A percentile compares a stretch with the other conserved stretches of the same genome.
phyloP scores from a whole-genome alignment of 2,888 invertebrate genomes.

The Synergus umbraculus region DNA sequence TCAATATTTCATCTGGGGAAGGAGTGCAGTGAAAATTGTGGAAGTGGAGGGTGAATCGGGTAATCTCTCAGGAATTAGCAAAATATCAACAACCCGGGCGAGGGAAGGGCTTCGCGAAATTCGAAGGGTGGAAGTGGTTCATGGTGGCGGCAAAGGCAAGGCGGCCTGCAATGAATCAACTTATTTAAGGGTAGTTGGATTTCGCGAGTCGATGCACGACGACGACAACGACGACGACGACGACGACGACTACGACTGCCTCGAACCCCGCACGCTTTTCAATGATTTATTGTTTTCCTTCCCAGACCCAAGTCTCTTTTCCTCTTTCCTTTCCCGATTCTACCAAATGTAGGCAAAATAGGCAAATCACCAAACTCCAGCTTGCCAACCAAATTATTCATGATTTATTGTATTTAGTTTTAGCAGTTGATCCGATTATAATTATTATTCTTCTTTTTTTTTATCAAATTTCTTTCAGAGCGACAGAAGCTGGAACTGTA shows the following conservation, averaged over 20 bases:
- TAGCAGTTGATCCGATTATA: not conserved
- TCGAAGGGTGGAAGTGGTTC: conserved; percentile 52
- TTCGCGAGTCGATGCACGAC: conserved; percentile 77
- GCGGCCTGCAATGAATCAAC: conserved; percentile 75
- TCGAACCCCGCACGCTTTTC: conserved; percentile 62
- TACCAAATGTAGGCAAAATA: conserved; percentile 71
- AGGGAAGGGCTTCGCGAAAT: conserved; percentile 45
- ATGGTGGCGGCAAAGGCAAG: conserved; percentile 62
- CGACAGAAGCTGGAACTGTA: no score
- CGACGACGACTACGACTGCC: conserved; percentile 57
- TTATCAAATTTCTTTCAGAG: no score
- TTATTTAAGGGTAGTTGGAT: conserved; percentile 77
- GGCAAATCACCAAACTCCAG: conserved; percentile 50
- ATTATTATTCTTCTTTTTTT: not conserved
- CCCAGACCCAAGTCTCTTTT: conserved; percentile 53
- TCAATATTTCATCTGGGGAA: conserved; percentile 61
- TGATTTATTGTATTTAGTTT: not conserved
- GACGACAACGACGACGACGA: conserved; percentile 60
- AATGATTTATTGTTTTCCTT: conserved; percentile 71
- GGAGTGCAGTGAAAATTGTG: conserved; percentile 49
- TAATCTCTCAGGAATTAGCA: conserved; percentile 71
- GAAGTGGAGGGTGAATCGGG: conserved; percentile 58
- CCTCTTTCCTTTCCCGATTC: conserved; percentile 51
- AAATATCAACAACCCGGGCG: conserved; percentile 67
- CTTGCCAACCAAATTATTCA: conserved; percentile 40